Base-by-base conservation (phyloP, 2,113 vertebrate species). In the Zapornia atra region DNA sequence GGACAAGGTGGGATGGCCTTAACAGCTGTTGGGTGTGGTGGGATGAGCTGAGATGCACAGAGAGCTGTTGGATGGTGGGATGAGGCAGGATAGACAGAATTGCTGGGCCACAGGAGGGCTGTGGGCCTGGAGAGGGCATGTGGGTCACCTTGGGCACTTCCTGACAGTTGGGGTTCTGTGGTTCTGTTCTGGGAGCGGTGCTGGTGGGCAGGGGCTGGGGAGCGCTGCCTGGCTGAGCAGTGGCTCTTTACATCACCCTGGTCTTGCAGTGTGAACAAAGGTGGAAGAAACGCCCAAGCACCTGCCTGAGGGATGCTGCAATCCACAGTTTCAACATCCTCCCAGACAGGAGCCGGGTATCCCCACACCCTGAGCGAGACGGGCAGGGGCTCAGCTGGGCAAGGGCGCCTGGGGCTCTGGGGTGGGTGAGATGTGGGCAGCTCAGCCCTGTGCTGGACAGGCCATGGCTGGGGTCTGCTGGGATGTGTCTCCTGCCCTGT, bases 401-500 rank as follows among this genome's bases (percentile, higher is more conserved):
- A 3, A 26, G 36, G 50, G 38, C 73, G 24, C n/a, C n/a, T 36
- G 11, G 6, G 22, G 59, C 42, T 82, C 38, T 0, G 2, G 53
- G 50, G 15, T 53, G 71, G 12, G 51, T 46, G 53, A 1, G 22
- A 19, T 11, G 4, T 11, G 50, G n/a, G 15, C 15, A n/a, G 38
- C 51, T 36, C 18, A 36, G 82, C 46, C 57, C 20, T 0, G 1
- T 22, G 76, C 46, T 26, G 48, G 82, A 21, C 29, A 34, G 33
- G 9, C 16, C 33, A 5, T 9, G n/a, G 40, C 48, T 56, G 18
- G 65, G 28, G 63, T 15, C 34, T 15, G 0, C 14, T 4, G 33
- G 44, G 48, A 42, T 0, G 0, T 11, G 6, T 26, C 34, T 70
- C 40, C 51, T 82, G 63, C 3, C 19, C 2, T 0, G 18, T 11